Evolutionary conservation across 2,797 vertebrate species (phyloP).

Genomic region (Astyanax mexicanus): DNA sequence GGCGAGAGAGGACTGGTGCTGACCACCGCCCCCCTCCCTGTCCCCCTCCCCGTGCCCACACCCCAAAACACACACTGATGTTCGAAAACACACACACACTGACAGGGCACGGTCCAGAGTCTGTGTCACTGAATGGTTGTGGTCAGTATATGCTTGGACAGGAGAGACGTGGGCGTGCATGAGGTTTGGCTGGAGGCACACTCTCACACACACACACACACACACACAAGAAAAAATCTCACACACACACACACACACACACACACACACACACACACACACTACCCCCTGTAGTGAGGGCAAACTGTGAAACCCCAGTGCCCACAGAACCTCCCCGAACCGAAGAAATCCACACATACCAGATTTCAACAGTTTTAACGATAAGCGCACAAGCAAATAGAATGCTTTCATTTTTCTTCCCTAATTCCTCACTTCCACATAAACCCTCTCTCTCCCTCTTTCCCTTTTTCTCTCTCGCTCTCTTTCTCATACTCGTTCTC

Average conservation of each 20-base stretch:
- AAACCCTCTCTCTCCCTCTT: constrained; percentile 15
- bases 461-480: constrained; percentile 4
- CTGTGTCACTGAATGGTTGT: constrained; percentile 63
- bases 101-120: constrained; percentile 56
- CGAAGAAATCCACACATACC: constrained; percentile 46
- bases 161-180: constrained; percentile 38
- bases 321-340: constrained; percentile 49
- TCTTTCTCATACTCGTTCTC: constrained; percentile 19
- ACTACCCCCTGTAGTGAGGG: constrained; percentile 47
- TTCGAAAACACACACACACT: constrained; percentile 32
- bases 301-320: constrained; percentile 58
- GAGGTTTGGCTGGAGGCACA: constrained; percentile 46
- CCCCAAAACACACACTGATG: constrained; percentile 12
- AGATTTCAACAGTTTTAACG: constrained; percentile 56
- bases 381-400: constrained; percentile 54
- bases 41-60: constrained; percentile 38
- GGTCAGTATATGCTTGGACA: constrained; percentile 56
- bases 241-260: constrained; percentile 43
- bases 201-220: constrained; percentile 37
- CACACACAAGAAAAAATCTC: too few relatives aligned
- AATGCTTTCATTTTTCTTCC: constrained; percentile 71
- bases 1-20: constrained; percentile 55
- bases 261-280: constrained; percentile 42
- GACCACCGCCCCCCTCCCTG: constrained; percentile 34
- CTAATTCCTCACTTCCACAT: constrained; percentile 64